Percentiles rank a stretch among this genome's conserved stretches.
phyloP scores from a whole-genome alignment of 2,888 invertebrate species.

The Conistra vaccinii region DNA sequence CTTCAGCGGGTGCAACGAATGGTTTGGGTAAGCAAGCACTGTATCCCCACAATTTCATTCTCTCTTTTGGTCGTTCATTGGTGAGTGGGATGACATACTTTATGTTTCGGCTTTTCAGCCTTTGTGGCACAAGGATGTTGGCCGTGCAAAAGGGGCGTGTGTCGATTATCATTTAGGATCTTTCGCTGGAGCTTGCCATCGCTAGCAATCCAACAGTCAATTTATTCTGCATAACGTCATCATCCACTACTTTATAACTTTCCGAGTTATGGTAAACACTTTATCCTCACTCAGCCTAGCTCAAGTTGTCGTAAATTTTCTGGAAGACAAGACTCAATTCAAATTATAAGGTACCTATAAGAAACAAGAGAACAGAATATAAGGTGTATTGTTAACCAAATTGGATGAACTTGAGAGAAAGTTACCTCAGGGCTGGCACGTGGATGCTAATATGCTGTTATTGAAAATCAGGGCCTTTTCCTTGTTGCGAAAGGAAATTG shows the following conservation, averaged over 20 bases:
- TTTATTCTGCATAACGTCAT: neutral
- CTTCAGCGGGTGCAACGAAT: too few species aligned
- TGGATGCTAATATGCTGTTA: neutral
- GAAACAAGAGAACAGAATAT: constrained; percentile 15
- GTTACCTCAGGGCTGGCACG: constrained; percentile 22
- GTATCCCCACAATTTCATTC: too few species aligned
- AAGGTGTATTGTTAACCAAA: constrained; percentile 30
- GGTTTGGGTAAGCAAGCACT: too few species aligned
- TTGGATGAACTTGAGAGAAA: constrained; percentile 21
- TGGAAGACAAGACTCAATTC: neutral
- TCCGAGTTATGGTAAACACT: neutral
- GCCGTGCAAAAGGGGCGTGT: too few species aligned
- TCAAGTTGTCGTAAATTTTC: neutral
- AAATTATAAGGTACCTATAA: neutral
- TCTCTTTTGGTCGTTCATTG: too few species aligned
- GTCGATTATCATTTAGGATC: too few species aligned
- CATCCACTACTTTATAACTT: too few species aligned
- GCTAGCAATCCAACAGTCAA: too few species aligned
- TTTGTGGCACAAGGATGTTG: too few species aligned
- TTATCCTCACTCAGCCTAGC: neutral
- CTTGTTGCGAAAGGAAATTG: constrained; percentile 2
- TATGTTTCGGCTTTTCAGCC: too few species aligned
- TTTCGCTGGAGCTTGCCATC: too few species aligned
- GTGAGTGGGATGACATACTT: too few species aligned
- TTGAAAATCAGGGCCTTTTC: neutral